Base-by-base conservation (phyloP, 2,113 vertebrate species). In the Sclerurus mexicanus region DNA sequence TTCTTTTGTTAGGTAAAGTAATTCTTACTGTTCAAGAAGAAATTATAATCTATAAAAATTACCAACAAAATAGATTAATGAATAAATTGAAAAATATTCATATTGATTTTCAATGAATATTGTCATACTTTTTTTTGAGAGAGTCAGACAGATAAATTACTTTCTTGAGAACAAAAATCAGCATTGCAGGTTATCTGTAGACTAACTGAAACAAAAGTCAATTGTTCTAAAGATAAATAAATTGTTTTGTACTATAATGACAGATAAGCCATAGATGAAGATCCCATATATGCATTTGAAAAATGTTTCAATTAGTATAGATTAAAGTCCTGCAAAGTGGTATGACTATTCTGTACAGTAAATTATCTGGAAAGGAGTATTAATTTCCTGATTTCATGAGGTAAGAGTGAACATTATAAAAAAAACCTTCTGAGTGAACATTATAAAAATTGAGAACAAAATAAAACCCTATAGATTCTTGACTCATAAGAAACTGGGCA, bases 401-500 rank as follows among this genome's bases (percentile, higher is more conserved):
- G 35, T 74, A 58, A 67, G 16, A 44, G 4, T 27, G 19, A 84
- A 63, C 19, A 3, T 22, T 60, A 42, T 71, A 74, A 81, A 85
- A 81, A 31, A n/a, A n/a, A n/a, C n/a, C 4, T 25, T 52, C 27
- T 44, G 19, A 72, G 4, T 27, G 19, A 84, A 63, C 19, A 3
- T 22, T 60, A 42, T 71, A 74, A 81, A 85, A 81, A 31, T 9
- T 77, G 30, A 72, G 5, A 67, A 56, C 5, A 4, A 50, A 60
- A 73, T 82, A 31, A 72, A 11, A 25, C 21, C 66, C 24, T 78
- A 17, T 15, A 71, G 25, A 64, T 30, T 72, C 35, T 75, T 58
- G 13, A 63, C 63, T 22, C 1, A 0, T 59, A 56, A 72, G 25
- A 33, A 25, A 30, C 2, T 1, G 5, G 17, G 4, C 8, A 76